Base-by-base conservation (phyloP, 2,113 vertebrate species). In the Chamaetylas fuelleborni region DNA sequence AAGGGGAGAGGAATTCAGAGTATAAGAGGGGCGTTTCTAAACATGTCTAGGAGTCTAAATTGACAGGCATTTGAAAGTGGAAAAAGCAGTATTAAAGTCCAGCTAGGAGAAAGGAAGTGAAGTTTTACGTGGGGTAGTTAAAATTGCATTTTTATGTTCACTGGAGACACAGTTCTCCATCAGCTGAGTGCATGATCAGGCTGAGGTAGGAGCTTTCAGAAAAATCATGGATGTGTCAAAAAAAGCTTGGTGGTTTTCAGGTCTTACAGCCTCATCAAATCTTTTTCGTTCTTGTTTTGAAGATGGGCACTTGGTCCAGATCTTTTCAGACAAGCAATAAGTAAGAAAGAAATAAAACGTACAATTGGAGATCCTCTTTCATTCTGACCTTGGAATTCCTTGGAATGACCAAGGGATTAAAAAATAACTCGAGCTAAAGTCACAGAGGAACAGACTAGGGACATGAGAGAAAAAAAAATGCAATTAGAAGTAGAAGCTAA, bases 1-100 rank as follows among this genome's bases (percentile, higher is more conserved):
- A 84, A 34, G 15, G 9, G 7, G 23, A 73, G 62, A 24, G 19
- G 19, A 22, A 81, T 19, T 70, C n/a, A 62, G 9, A 19, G 7
- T 7, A 6, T 42, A 54, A 73, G 31, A 48, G 2, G 3, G 45
- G 6, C 0, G 0, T 66, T 85, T 85, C 40, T 71, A 40, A 57
- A 65, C 5, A 6, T 11, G 20, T 5, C 31, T 51, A 22, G 38
- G 14, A 42, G 11, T 25, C 13, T 14, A 42, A 58, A 50, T 4
- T 22, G 28, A 43, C 7, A 58, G 18, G 17, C 1, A 18, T 47
- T 81, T 88, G 7, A 29, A 65, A 56, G 28, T 16, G 6, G 25
- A 62, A 86, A 77, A 82, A 73, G 29, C 45, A 20, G 28, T 23
- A 3, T 5, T 31, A 11, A 77, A 57, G 19, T 38, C 22, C 40